Evolutionary conservation across 2,888 invertebrate genomes (phyloP).

Genomic region (Oeneis ivallda): DNA sequence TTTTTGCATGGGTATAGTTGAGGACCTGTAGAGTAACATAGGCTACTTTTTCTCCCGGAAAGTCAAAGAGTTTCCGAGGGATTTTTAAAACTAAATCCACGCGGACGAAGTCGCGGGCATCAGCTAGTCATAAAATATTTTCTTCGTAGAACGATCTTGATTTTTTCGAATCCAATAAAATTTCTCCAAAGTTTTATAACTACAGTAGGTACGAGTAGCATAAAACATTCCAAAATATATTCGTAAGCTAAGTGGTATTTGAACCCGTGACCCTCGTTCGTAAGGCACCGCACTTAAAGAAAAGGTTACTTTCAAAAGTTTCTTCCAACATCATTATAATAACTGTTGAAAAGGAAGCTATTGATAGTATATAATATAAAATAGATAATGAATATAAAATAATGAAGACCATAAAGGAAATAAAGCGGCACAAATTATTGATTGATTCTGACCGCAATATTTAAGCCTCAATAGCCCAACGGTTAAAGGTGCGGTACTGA

Average conservation of each 20-base stretch:
- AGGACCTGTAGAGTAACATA: no score
- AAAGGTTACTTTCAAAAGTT: conserved; percentile 36
- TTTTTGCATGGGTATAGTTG: no score
- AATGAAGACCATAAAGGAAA: conserved; percentile 9
- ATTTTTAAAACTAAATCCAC: no score
- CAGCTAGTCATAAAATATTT: no score
- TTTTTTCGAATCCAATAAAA: no score
- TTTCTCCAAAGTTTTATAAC: neutral
- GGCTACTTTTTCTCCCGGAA: no score
- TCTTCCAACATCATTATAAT: conserved; percentile 22
- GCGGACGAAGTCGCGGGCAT: no score
- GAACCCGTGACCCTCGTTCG: conserved; percentile 30
- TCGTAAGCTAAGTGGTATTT: conserved; percentile 18
- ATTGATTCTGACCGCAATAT: conserved; percentile 28
- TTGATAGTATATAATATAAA: neutral
- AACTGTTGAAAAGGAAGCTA: conserved; percentile 1
- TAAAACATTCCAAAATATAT: neutral
- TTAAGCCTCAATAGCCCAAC: no score
- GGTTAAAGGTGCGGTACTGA: no score
- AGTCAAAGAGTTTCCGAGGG: no score
- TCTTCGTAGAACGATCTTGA: no score
- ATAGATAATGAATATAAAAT: neutral
- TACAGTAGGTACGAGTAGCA: neutral
- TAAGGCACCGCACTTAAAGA: conserved; percentile 35
- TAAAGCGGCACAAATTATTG: conserved; percentile 6